A percentile compares a stretch with the other conserved stretches of the same genome.
Evolutionary conservation across 92 coral and sea anemone species (phyloP).

Genomic region (Zoanthus solanderi): DNA sequence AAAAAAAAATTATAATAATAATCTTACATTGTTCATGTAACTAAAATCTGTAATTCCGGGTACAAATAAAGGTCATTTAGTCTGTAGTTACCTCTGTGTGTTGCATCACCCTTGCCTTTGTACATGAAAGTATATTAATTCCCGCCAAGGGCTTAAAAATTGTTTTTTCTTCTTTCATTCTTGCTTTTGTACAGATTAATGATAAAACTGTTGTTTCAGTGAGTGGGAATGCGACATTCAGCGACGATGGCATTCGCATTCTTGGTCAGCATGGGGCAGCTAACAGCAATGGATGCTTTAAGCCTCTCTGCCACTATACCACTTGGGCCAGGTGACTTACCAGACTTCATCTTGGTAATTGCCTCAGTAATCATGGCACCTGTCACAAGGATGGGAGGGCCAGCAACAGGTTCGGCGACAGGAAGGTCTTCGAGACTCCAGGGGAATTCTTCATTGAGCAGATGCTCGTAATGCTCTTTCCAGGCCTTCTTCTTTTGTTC

Average conservation of each 20-base stretch:
- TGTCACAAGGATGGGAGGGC: conserved; percentile 14
- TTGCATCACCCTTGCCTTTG: too few species aligned
- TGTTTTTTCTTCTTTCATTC: too few species aligned
- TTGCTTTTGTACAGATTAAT: not conserved
- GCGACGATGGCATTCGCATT: not conserved
- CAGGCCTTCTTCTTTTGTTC: conserved; percentile 9
- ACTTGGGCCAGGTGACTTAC: conserved; percentile 44
- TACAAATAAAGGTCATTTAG: too few species aligned
- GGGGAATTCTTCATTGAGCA: conserved; percentile 28
- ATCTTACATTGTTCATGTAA: too few species aligned
- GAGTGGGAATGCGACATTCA: not conserved
- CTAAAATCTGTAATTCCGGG: too few species aligned
- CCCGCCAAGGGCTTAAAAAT: too few species aligned
- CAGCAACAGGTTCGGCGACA: not conserved
- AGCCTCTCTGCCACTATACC: conserved; percentile 42
- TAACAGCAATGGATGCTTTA: conserved; percentile 1
- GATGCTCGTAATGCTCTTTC: conserved; percentile 33
- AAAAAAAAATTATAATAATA: too few species aligned
- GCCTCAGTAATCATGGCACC: conserved; percentile 21
- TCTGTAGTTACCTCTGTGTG: too few species aligned
- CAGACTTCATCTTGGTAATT: conserved; percentile 25
- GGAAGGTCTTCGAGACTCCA: conserved; percentile 21
- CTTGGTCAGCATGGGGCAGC: not conserved
- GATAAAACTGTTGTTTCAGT: conserved; percentile 13
- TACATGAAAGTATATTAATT: too few species aligned